Evolutionary conservation across 2,888 invertebrate species (phyloP).

Genomic region (Chrysina gloriosa): DNA sequence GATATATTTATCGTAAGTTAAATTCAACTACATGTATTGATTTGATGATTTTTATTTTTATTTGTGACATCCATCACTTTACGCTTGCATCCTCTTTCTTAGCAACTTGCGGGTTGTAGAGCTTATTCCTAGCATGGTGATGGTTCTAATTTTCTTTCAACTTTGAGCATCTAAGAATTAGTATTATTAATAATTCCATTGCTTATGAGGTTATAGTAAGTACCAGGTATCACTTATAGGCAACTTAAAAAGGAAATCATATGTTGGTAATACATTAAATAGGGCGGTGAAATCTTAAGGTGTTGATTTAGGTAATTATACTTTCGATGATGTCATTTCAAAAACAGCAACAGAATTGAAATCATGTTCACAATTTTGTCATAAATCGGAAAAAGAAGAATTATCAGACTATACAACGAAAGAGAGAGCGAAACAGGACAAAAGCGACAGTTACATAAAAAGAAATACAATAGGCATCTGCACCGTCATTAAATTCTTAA

Average conservation of each 20-base stretch:
- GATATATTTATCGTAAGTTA: constrained; percentile 24
- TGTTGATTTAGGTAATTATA: too few species aligned
- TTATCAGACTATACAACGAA: too few species aligned
- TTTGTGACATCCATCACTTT: constrained; percentile 13
- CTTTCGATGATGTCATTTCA: too few species aligned
- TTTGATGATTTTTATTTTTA: constrained; percentile 16
- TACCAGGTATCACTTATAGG: too few species aligned
- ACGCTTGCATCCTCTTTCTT: not conserved
- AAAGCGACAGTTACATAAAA: constrained; percentile 32
- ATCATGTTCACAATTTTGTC: not conserved
- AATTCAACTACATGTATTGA: constrained; percentile 11
- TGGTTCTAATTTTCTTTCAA: not conserved
- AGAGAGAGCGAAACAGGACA: constrained; percentile 10
- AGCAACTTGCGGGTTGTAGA: constrained; percentile 7
- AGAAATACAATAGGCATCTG: constrained; percentile 18
- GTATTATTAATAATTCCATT: too few species aligned
- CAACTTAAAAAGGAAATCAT: too few species aligned
- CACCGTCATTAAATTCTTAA: constrained; percentile 27
- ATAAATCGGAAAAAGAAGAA: too few species aligned
- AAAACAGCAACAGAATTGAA: too few species aligned
- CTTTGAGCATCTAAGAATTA: too few species aligned
- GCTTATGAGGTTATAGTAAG: too few species aligned
- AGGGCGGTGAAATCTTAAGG: too few species aligned
- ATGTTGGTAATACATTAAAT: too few species aligned
- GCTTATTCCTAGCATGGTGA: not conserved